Base-by-base conservation (phyloP, 2,113 vertebrate species). In the Lasiurus cinereus region DNA sequence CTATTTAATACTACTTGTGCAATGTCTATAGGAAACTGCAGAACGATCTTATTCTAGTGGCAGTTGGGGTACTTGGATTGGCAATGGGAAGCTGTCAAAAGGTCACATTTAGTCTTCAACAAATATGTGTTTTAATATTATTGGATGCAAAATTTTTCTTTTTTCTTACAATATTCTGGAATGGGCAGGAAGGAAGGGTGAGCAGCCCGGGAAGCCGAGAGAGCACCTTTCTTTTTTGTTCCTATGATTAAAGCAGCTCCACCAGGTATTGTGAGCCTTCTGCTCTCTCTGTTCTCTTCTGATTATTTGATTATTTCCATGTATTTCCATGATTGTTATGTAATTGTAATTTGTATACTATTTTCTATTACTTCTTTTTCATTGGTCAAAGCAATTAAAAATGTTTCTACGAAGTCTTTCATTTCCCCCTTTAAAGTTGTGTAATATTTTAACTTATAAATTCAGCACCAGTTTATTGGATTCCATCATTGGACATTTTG, bases 361-460 rank as follows among this genome's bases (percentile, higher is more conserved):
- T 39, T 91, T 88, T 46, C 24, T 48, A 21, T 33, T 88, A n/a
- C 83, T 72, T 33, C 36, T 43, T 83, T 91, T 80, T 79, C 54
- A 77, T 27, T 22, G 33, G 69, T 74, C 8, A 48, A 80, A 88
- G 29, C 16, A 54, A 67, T 50, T 14, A 9, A 62, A 89, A 94
- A 43, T 43, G 46, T 85, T 92, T 94, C 74, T 66, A 21, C 43
- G 36, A 66, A 74, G 36, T 52, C 64, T 85, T 50, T 16, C 15
- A n/a, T 86, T 93, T 83, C 91, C 31, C 76, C 31, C 69, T 66
- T 91, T 29, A 72, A 91, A 95, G 5, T 24, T 79, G 8, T 59
- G 6, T 59, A 14, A 11, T 70, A 43, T 66, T 88, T 86, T 87
- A 83, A 64, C 54, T 92, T 59, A 36, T 29, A 73, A 83, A 83